Base-by-base conservation (phyloP, 2,888 invertebrate genomes). In the Timema podura region DNA sequence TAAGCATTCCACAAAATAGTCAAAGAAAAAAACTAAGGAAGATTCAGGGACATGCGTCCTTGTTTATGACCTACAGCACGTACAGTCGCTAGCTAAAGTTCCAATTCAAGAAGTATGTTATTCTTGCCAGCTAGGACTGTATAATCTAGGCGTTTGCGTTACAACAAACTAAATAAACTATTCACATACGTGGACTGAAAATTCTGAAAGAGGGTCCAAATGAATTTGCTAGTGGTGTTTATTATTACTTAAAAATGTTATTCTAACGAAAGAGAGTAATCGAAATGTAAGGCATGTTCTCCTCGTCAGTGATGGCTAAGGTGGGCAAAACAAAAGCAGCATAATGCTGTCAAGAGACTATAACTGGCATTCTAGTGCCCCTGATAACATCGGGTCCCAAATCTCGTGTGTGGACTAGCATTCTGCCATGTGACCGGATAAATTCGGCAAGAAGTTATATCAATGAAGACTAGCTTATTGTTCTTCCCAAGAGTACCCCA, bases 291-390 rank as follows among this genome's bases (percentile, higher is more conserved):
- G 15, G 54, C 54, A 54, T 54, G 11, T 54, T 54, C 11, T 10
- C 6, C 15, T 54, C 5, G 54, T 54, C 11, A 54, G 54, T 54
- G 11, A 54, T 54, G 54, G 10, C 6, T 10, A 9, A 15, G 54
- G 54, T 16, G 54, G 54, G 54, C 15, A 7, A 54, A 54, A 10
- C 54, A 54, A 54, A 54, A 54, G 49, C 54, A 54, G 15, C 54
- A 54, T 7, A 54, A 54, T 54, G 6, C 54, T 54, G 54, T 54
- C 54, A 16, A 54, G 13, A 16, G 15, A 15, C 54, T 16, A 54
- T 5, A 54, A 5, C 15, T 7, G 54, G 10, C 54, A 15, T 6
- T 54, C 49, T 11, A 49, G 11, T 49, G 49, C 49, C n/a, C n/a
- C n/a, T n/a, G n/a, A n/a, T n/a, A n/a, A n/a, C n/a, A n/a, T n/a